Evolutionary conservation across 2,888 invertebrate species (phyloP).

Genomic region (Biston stratarius): DNA sequence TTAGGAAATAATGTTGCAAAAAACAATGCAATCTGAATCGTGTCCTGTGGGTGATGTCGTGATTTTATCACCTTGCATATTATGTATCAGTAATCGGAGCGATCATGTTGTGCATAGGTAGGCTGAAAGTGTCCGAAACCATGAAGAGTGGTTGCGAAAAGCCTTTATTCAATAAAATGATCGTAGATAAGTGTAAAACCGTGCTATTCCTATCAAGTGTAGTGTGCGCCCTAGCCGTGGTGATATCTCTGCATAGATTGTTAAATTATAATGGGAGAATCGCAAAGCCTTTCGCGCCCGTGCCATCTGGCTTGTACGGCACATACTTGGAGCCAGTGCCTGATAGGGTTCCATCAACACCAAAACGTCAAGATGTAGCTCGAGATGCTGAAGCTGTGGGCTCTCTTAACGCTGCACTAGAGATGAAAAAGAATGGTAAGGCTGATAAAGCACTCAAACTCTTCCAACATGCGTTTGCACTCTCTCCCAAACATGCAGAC

Average conservation of each 20-base stretch:
- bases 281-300: conserved; percentile 75
- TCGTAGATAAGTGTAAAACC: conserved; percentile 76
- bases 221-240: conserved; percentile 75
- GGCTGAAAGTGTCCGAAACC: conserved; percentile 61
- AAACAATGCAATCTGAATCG: conserved; percentile 74
- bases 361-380: conserved; percentile 60
- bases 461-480: conserved; percentile 95
- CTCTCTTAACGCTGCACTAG: conserved; percentile 93
- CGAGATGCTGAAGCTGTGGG: conserved; percentile 91
- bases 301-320: conserved; percentile 76
- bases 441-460: conserved; percentile 94
- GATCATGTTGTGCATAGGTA: conserved; percentile 80
- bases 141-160: conserved; percentile 69
- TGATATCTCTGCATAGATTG: conserved; percentile 75
- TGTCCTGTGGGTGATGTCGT: conserved; percentile 57
- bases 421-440: conserved; percentile 94
- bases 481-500: conserved; percentile 97
- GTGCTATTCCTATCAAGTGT: conserved; percentile 77
- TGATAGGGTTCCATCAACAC: conserved; percentile 52
- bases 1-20: conserved; percentile 67
- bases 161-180: conserved; percentile 72
- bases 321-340: conserved; percentile 71
- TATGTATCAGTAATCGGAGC: conserved; percentile 52
- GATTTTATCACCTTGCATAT: conserved; percentile 60
- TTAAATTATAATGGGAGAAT: conserved; percentile 73